Conservation (phyloP, 2,113 vertebrate species). For the Recurvirostra avosetta region DNA sequence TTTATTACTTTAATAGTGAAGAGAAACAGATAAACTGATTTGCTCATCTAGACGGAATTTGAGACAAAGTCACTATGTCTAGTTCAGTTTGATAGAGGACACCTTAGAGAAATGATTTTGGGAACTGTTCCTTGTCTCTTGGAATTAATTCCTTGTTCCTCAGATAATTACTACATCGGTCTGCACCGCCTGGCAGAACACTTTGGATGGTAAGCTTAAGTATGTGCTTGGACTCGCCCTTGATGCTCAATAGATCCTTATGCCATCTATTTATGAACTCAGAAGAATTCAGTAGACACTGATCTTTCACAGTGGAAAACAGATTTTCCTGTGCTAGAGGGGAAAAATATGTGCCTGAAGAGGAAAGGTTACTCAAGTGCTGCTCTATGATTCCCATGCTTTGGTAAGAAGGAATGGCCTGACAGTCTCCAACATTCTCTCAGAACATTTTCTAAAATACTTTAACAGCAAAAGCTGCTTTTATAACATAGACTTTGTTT, state of each 20-base stretch:
- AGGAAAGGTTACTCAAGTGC: not conserved
- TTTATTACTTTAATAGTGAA: not conserved
- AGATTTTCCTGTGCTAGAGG: not conserved
- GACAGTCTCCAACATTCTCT: not conserved
- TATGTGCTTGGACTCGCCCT: not conserved
- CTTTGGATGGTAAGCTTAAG: not conserved
- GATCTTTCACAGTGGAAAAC: not conserved
- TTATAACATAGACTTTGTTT: not conserved
- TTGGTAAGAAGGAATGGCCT: not conserved
- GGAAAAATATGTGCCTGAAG: not conserved
- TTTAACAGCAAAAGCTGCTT: not conserved
- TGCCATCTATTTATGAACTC: not conserved
- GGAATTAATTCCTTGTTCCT: not conserved
- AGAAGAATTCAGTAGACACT: not conserved
- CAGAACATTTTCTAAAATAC: not conserved
- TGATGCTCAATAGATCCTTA: not conserved
- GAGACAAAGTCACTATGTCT: not conserved
- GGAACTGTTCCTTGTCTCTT: not conserved
- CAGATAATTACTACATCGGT: not conserved
- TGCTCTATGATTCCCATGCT: not conserved
- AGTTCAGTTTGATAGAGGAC: not conserved
- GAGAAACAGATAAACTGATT: not conserved
- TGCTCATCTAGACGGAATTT: not conserved
- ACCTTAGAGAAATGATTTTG: not conserved
- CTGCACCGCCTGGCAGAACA: accelerated